phyloP scores from a whole-genome alignment of 2,113 vertebrate genomes.

The Hippocampus guttulatus region DNA sequence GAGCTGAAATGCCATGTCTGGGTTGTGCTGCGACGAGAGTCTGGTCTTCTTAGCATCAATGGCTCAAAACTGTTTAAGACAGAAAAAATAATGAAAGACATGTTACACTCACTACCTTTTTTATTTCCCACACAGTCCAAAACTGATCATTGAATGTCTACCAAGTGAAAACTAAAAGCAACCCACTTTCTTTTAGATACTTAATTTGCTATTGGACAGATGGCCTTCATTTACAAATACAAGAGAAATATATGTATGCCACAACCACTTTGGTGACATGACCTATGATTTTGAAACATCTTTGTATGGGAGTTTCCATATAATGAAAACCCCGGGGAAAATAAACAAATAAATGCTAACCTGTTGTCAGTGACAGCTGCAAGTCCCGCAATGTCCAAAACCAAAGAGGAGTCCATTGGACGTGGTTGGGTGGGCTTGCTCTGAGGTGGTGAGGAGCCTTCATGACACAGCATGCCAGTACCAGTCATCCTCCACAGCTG shows the following conservation, averaged over 20 bases:
- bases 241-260: too few species aligned
- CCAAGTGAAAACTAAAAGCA: too few species aligned
- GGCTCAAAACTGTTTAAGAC: conserved; percentile 81
- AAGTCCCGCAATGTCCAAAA: conserved; percentile 91
- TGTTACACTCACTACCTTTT: not conserved
- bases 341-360: conserved; percentile 52
- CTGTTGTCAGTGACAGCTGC: conserved; percentile 95
- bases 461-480: conserved; percentile 87
- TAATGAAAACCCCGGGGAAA: too few species aligned
- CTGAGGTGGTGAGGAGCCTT: conserved; percentile 93
- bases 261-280: too few species aligned
- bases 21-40: conserved; percentile 86
- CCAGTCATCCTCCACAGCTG: conserved; percentile 93
- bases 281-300: too few species aligned
- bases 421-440: conserved; percentile 79
- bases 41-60: conserved; percentile 86
- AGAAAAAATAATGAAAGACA: not conserved
- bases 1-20: conserved; percentile 93
- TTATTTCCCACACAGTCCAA: not conserved
- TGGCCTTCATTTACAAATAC: too few species aligned
- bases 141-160: too few species aligned
- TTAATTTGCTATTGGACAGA: too few species aligned
- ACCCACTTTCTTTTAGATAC: too few species aligned
- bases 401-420: conserved; percentile 78
- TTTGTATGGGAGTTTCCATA: too few species aligned